Base-by-base conservation (phyloP, 1,140 invertebrate genomes). In the Drosophila biarmipes region DNA sequence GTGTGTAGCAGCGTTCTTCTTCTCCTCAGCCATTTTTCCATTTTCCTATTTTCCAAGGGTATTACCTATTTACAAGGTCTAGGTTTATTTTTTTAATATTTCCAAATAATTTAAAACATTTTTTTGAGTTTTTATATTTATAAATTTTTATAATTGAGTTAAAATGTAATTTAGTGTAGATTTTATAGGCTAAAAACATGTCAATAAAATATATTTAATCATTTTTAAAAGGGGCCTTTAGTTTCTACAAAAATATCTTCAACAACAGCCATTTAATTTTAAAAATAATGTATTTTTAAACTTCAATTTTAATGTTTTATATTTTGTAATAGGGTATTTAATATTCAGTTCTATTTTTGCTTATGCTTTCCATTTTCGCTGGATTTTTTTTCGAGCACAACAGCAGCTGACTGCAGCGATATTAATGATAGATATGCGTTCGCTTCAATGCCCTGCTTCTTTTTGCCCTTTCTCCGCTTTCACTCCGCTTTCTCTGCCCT, bases 381-480 rank as follows among this genome's bases (percentile, higher is more conserved):
- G 10, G 19, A 45, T 71, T 66, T 64, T 68, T 72, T 84, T 58
- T 62, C 49, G 27, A 72, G 74, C 82, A 81, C 82, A 86, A 86
- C 82, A 86, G 82, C 82, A 86, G 82, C 82, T 86, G 82, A 86
- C 82, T 86, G 82, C 82, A 87, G 82, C 82, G 82, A 86, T 86
- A 86, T 86, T 86, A 86, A 86, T 86, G 82, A 86, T 87, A 86
- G 81, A 86, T 86, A 86, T 87, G 81, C 78, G 69, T 86, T 87
- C 82, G 78, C 81, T 86, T 87, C 78, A 86, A 87, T 86, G 84
- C 82, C 42, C 54, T 12, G 21, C n/a, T n/a, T 31, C 31, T 40
- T 12, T 46, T 4, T 48, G 8, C 52, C 27, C 24, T n/a, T 42
- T 37, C 38, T 29, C 40, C 57, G 24, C 6, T 55, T 55, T 43